phyloP scores from a whole-genome alignment of 2,888 invertebrate genomes.

The Hylaea fasciaria region DNA sequence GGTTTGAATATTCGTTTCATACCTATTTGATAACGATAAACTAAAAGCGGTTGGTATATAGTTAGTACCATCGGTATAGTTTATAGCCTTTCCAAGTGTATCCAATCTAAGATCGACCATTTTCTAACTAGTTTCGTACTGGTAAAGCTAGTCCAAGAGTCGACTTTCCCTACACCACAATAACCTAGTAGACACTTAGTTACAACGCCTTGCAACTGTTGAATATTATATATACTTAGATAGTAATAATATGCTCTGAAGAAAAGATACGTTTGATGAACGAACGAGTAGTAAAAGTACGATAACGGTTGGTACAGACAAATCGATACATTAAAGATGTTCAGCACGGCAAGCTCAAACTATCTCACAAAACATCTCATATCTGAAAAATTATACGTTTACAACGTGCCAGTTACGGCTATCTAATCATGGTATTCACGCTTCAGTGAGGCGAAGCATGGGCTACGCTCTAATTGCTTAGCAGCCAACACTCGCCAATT shows the following conservation, averaged over 20 bases:
- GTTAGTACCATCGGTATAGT: not conserved
- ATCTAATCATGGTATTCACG: conserved; percentile 11
- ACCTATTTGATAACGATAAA: not conserved
- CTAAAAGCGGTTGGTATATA: not conserved
- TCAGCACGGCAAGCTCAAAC: too few species aligned
- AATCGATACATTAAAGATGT: too few species aligned
- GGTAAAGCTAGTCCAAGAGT: conserved; percentile 11
- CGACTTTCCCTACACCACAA: conserved; percentile 17
- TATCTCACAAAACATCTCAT: too few species aligned
- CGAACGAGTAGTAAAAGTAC: too few species aligned
- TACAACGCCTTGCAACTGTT: not conserved
- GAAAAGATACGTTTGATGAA: not conserved
- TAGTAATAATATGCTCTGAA: not conserved
- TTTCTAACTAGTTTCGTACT: conserved; percentile 41
- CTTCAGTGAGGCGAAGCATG: conserved; percentile 33
- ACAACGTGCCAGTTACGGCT: not conserved
- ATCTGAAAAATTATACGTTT: not conserved
- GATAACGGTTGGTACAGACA: too few species aligned
- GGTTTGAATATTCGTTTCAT: too few species aligned
- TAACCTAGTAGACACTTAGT: conserved; percentile 1
- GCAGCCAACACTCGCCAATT: conserved; percentile 21
- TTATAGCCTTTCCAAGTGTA: not conserved
- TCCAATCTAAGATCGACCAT: conserved; percentile 8
- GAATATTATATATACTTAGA: not conserved
- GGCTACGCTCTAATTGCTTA: conserved; percentile 33